These are phyloP conservation scores for Australoheros facetus DNA, from an alignment of 2,797 vertebrate species.

Conservation along the genomic window DNA sequence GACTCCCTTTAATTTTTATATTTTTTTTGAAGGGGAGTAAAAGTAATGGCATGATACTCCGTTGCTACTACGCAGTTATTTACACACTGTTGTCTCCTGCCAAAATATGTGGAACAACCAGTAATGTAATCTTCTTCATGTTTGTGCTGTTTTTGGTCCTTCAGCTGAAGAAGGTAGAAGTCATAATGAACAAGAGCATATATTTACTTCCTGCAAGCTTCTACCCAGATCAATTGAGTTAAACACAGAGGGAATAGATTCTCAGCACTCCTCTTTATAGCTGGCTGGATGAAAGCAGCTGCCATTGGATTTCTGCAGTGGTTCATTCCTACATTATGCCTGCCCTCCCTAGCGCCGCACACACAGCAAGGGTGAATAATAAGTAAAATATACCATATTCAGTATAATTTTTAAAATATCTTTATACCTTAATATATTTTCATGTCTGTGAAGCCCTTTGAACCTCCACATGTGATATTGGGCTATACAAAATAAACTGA, in stretches of 20 bases:
- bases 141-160: too few species aligned
- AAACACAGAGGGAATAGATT: conserved; percentile 67
- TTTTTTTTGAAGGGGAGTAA: not conserved
- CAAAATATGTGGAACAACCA: too few species aligned
- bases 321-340: conserved; percentile 19
- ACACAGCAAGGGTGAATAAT: not conserved
- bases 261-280: conserved; percentile 66
- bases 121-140: too few species aligned
- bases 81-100: too few species aligned
- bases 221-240: conserved; percentile 81
- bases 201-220: conserved; percentile 64
- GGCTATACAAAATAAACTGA: not conserved
- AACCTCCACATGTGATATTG: not conserved
- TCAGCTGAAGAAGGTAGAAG: too few species aligned
- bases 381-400: not conserved
- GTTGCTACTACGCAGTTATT: not conserved
- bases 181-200: conserved; percentile 72
- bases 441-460: not conserved
- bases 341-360: conserved; percentile 26
- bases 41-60: not conserved
- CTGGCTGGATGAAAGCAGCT: conserved; percentile 59
- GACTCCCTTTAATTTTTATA: not conserved
- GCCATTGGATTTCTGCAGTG: conserved; percentile 25
- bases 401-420: rapidly evolving
- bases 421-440: too few species aligned